Conservation (phyloP, 2,113 vertebrate species). For the Lagenorhynchus albirostris region DNA sequence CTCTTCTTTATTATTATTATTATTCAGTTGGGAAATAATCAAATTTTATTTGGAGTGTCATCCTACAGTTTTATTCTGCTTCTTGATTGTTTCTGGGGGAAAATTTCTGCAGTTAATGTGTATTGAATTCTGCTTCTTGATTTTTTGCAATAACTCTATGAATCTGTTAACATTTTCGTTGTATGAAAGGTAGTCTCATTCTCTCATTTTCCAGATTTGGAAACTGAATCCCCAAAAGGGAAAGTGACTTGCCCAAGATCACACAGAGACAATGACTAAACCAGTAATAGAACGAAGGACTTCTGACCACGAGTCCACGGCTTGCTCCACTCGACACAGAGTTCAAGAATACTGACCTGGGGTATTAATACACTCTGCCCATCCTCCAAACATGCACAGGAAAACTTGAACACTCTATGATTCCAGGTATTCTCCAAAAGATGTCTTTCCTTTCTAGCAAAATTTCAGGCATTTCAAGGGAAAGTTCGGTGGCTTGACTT, state of each 20-base stretch:
- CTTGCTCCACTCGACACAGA: not conserved
- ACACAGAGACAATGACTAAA: not conserved
- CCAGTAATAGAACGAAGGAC: not conserved
- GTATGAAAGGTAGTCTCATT: not conserved
- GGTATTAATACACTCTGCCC: not conserved
- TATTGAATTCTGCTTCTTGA: not conserved
- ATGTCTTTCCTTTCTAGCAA: not conserved
- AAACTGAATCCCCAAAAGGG: not conserved
- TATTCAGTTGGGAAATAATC: conserved; percentile 5
- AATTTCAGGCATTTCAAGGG: not conserved
- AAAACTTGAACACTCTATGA: not conserved
- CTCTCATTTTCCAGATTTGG: not conserved
- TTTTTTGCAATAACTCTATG: not conserved
- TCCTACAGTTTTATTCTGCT: not conserved
- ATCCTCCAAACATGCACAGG: not conserved
- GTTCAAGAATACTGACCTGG: not conserved
- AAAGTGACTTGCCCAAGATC: not conserved
- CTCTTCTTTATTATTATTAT: not conserved
- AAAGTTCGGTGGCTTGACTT: not conserved
- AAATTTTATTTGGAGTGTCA: not conserved
- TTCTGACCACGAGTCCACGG: not conserved
- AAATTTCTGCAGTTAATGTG: not conserved
- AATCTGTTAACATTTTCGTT: conserved; percentile 21
- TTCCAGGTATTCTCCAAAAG: not conserved
- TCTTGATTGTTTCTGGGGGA: not conserved